These are phyloP conservation scores for Amaurobius ferox DNA, from an alignment of 2,888 invertebrate species.

Conservation along the genomic window DNA sequence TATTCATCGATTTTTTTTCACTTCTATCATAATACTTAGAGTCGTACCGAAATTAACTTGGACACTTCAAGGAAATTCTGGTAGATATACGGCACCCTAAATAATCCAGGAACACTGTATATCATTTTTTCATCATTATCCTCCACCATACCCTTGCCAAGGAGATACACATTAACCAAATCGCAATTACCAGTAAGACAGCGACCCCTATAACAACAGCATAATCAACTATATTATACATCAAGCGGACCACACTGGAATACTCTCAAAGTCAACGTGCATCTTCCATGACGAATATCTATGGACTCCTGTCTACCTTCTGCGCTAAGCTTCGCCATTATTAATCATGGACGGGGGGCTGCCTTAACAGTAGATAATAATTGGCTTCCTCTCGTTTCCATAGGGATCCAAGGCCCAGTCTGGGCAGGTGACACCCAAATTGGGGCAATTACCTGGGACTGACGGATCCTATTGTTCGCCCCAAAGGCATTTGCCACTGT, in stretches of 20 bases:
- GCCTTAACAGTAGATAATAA: slow-evolving; percentile 71
- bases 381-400: slow-evolving; percentile 70
- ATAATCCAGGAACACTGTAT: no score
- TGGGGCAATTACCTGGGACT: slow-evolving; percentile 72
- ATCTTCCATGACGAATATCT: slow-evolving; percentile 64
- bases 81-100: no score
- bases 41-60: no score
- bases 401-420: slow-evolving; percentile 48
- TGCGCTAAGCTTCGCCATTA: slow-evolving; percentile 52
- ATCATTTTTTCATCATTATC: background rate
- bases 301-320: slow-evolving; percentile 63
- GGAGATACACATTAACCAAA: slow-evolving; percentile 45
- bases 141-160: background rate
- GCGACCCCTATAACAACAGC: slow-evolving; percentile 50
- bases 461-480: slow-evolving; percentile 69
- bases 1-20: no score
- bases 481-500: slow-evolving; percentile 57
- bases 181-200: slow-evolving; percentile 46
- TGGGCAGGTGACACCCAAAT: slow-evolving; percentile 73
- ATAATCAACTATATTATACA: slow-evolving; percentile 68
- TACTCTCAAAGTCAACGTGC: slow-evolving; percentile 59
- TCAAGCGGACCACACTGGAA: slow-evolving; percentile 29
- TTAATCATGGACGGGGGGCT: slow-evolving; percentile 57
- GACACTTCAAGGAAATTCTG: no score
- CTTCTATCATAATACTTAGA: no score